Percentiles rank a stretch among this genome's conserved stretches.
phyloP scores from a whole-genome alignment of 2,888 invertebrate genomes.

The Cecidostiba fungosa region DNA sequence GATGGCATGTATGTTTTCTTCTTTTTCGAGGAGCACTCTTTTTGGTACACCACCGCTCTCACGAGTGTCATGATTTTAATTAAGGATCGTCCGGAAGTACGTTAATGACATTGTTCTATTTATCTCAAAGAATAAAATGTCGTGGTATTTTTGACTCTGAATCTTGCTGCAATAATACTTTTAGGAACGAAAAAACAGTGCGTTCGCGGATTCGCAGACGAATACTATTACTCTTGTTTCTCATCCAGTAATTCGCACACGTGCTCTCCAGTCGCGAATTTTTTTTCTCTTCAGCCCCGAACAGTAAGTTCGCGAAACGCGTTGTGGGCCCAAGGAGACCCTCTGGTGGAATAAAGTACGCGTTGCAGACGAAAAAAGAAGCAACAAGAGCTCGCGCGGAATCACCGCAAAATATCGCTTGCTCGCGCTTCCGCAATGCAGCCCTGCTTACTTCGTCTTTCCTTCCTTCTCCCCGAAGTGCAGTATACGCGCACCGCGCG shows the following conservation, averaged over 20 bases:
- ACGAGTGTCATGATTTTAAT: neutral
- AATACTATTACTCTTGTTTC: too few relatives aligned
- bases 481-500: neutral
- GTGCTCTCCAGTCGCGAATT: too few relatives aligned
- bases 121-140: too few relatives aligned
- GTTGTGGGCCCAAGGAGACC: neutral
- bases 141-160: too few relatives aligned
- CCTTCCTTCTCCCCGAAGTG: conserved; percentile 6
- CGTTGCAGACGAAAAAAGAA: neutral
- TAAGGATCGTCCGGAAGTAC: neutral
- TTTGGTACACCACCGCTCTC: neutral
- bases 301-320: neutral
- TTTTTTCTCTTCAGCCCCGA: neutral
- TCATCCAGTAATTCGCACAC: too few relatives aligned
- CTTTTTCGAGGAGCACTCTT: neutral
- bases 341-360: conserved; percentile 27
- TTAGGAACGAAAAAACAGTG: too few relatives aligned
- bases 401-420: conserved; percentile 25
- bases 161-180: too few relatives aligned
- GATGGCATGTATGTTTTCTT: neutral
- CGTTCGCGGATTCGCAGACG: too few relatives aligned
- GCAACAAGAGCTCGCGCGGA: neutral
- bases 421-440: neutral
- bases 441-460: neutral
- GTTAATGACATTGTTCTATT: neutral